Conservation (phyloP, 2,797 vertebrate genomes). For the Nyctibius grandis region DNA sequence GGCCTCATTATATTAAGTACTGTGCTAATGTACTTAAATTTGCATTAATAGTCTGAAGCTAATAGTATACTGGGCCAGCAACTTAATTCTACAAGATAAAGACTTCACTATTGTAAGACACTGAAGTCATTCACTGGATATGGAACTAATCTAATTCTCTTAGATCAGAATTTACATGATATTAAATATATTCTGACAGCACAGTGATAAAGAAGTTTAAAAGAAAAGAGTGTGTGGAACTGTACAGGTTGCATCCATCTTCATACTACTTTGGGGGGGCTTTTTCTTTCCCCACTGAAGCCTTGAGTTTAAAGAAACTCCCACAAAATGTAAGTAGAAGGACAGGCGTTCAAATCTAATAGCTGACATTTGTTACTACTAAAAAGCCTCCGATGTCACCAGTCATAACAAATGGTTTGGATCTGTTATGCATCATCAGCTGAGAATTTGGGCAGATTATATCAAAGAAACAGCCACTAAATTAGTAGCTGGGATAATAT, state of each 20-base stretch:
- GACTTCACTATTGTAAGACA: background rate
- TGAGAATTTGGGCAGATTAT: background rate
- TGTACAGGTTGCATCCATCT: background rate
- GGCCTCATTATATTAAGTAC: background rate
- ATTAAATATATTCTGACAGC: conserved; percentile 22
- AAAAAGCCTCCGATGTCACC: background rate
- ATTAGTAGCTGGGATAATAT: background rate
- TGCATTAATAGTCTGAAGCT: background rate
- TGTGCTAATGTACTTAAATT: background rate
- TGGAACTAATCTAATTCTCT: background rate
- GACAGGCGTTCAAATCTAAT: background rate
- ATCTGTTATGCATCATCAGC: background rate
- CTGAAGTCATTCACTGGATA: background rate
- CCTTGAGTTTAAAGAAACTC: background rate
- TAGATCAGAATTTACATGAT: background rate
- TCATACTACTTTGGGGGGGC: background rate
- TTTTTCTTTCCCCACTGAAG: background rate
- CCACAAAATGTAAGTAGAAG: background rate
- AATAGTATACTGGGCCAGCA: background rate
- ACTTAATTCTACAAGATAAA: background rate
- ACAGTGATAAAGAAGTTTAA: background rate
- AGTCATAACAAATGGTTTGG: background rate
- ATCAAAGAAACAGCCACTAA: background rate
- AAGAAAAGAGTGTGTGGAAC: background rate
- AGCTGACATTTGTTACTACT: background rate